Conservation (phyloP, 1,140 invertebrate genomes). For the Notospermus geniculatus region DNA sequence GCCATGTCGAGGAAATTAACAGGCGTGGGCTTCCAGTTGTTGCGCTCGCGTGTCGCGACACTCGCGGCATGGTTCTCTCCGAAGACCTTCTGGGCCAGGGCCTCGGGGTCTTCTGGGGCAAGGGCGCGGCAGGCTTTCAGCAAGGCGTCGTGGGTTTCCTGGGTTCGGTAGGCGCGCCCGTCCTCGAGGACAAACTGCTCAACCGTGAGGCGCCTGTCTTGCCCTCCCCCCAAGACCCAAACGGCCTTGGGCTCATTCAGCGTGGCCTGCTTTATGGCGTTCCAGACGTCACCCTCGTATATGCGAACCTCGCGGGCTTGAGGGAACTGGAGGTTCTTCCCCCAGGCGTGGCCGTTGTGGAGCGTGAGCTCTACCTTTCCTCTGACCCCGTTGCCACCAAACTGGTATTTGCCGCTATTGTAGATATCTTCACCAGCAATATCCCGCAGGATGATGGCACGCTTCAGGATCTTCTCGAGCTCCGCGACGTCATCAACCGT, state of each 20-base stretch:
- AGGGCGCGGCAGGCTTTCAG: background rate
- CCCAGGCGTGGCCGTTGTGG: constrained; percentile 2
- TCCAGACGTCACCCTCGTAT: constrained; percentile 16
- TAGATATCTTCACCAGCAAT: constrained; percentile 13
- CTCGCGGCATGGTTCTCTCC: constrained; percentile 15
- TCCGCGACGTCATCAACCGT: constrained; percentile 6
- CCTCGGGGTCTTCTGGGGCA: too few species aligned
- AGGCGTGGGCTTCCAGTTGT: constrained; percentile 20
- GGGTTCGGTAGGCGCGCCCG: constrained; percentile 18
- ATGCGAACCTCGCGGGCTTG: background rate
- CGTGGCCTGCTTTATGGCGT: constrained; percentile 11
- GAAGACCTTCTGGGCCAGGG: constrained; percentile 10
- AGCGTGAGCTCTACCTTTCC: background rate
- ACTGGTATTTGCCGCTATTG: constrained; percentile 14
- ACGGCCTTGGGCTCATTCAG: constrained; percentile 8
- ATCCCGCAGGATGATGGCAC: constrained; percentile 12
- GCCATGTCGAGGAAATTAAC: constrained; percentile 13
- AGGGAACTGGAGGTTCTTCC: background rate
- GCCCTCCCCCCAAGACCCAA: constrained; percentile 12
- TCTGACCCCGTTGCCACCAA: too few species aligned
- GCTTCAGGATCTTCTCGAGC: constrained; percentile 10
- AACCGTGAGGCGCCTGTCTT: background rate
- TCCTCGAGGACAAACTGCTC: constrained; percentile 23
- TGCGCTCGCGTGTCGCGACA: constrained; percentile 12
- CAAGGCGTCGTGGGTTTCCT: constrained; percentile 9